Base-by-base conservation (phyloP, 1,140 invertebrate species). In the Leucophenga varia region DNA sequence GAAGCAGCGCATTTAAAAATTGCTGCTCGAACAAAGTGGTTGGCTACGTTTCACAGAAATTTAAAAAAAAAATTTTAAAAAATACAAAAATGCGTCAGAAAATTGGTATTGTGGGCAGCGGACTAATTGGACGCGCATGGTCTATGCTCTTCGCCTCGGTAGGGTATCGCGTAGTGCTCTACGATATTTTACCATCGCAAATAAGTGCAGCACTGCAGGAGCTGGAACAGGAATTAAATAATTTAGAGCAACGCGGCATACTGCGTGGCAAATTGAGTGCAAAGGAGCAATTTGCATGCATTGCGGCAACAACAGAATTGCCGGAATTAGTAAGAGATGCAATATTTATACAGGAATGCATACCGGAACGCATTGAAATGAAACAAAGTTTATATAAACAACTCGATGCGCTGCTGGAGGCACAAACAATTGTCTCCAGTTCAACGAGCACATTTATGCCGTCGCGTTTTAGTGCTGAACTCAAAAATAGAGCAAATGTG, bases 61-160 rank as follows among this genome's bases (percentile, higher is more conserved):
- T n/a, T n/a, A n/a, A n/a, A n/a, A n/a, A n/a, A n/a, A n/a, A n/a
- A n/a, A n/a, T n/a, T n/a, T n/a, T n/a, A n/a, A n/a, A n/a, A n/a
- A n/a, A n/a, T n/a, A n/a, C n/a, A n/a, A n/a, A n/a, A n/a, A n/a
- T n/a, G n/a, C n/a, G n/a, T n/a, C 82, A 83, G 74, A 86, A 85
- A 77, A 83, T 87, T 64, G 84, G 83, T 42, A 86, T 87, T 47
- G 75, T 85, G 46, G 83, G 83, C 59, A 85, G 93, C 76, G 94
- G 94, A 9, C 77, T 97, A 18, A 95, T 98, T 51, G 95, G 94
- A 3, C 82, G 88, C 37, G 95, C 91, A 69, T 98, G 93, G 91
- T 86, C 93, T 0, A 95, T 97, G 93, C 77, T 97, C 2, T 98
- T 95, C 75, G 91, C 91, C 0, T 84, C 88, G 10, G 90, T 86